Percentiles rank a stretch among this genome's conserved stretches.
These are phyloP conservation scores for Tenualosa ilisha DNA, from an alignment of 2,797 vertebrate genomes.

Conservation along the genomic window DNA sequence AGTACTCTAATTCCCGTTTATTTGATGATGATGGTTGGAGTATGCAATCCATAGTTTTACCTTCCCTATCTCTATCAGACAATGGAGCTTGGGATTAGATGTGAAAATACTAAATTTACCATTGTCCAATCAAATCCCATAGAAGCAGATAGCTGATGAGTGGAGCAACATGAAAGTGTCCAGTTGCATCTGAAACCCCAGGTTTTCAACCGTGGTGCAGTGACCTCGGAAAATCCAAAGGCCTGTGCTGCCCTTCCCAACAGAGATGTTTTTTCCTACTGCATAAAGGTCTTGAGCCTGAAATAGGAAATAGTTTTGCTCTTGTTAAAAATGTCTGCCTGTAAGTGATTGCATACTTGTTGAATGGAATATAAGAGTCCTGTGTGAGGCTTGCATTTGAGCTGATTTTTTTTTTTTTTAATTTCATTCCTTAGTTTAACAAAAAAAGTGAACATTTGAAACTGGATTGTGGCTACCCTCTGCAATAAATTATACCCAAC, in stretches of 20 bases:
- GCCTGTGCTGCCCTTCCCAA: neutral
- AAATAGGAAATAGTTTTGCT: neutral
- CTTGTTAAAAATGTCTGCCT: neutral
- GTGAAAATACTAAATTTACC: neutral
- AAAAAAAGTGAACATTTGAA: constrained; percentile 23
- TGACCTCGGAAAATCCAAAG: neutral
- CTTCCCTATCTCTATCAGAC: neutral
- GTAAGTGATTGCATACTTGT: neutral
- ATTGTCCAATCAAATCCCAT: neutral
- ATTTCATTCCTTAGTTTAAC: constrained; percentile 36
- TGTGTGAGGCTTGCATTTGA: neutral
- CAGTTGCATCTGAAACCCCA: neutral
- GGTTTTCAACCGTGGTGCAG: neutral
- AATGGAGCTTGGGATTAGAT: neutral
- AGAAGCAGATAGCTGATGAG: neutral
- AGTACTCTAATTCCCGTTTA: neutral
- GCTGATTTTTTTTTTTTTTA: neutral
- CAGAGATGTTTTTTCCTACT: neutral
- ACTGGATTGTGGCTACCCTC: constrained; percentile 54
- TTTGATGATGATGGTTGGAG: neutral
- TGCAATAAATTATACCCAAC: constrained; percentile 71
- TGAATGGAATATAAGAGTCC: neutral
- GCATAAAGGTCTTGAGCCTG: neutral
- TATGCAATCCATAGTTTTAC: neutral
- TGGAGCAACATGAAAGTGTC: neutral